phyloP scores from a whole-genome alignment of 2,113 vertebrate species.

The Acanthisitta chloris region DNA sequence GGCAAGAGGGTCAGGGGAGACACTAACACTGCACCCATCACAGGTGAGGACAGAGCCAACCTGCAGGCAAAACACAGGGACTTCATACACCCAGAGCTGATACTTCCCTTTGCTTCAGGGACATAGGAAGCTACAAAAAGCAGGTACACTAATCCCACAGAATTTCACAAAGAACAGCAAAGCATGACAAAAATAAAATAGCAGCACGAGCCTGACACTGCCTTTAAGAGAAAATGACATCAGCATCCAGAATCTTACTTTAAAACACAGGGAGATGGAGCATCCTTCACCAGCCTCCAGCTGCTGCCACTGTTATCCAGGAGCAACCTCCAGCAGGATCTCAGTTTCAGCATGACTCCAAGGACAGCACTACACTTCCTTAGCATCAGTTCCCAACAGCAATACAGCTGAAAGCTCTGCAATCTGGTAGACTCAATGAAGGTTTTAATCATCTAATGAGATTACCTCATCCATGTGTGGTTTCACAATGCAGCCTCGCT shows the following conservation, averaged over 20 bases:
- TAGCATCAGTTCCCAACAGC: conserved; percentile 26
- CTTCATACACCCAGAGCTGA: not conserved
- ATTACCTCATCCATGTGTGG: conserved; percentile 66
- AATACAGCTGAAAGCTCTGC: conserved; percentile 51
- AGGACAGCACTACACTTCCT: not conserved
- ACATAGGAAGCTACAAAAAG: not conserved
- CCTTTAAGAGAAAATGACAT: not conserved
- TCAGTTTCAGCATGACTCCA: not conserved
- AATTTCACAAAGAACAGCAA: not conserved
- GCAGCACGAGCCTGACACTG: not conserved
- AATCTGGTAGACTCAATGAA: conserved; percentile 28
- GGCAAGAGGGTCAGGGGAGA: not conserved
- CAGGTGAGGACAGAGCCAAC: not conserved
- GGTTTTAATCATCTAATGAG: conserved; percentile 71
- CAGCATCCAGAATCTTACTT: conserved; percentile 5
- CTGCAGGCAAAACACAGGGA: not conserved
- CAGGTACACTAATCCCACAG: not conserved
- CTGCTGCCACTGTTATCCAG: not conserved
- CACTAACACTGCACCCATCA: not conserved
- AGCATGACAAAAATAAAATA: not conserved
- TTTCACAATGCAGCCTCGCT: conserved; percentile 47
- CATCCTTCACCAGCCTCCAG: not conserved
- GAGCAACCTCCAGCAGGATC: not conserved
- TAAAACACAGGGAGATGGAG: not conserved
- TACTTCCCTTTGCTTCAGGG: no score